Percentiles rank a stretch among this genome's conserved stretches.
phyloP scores from a whole-genome alignment of 2,888 invertebrate genomes.

The Drosophila affinis region DNA sequence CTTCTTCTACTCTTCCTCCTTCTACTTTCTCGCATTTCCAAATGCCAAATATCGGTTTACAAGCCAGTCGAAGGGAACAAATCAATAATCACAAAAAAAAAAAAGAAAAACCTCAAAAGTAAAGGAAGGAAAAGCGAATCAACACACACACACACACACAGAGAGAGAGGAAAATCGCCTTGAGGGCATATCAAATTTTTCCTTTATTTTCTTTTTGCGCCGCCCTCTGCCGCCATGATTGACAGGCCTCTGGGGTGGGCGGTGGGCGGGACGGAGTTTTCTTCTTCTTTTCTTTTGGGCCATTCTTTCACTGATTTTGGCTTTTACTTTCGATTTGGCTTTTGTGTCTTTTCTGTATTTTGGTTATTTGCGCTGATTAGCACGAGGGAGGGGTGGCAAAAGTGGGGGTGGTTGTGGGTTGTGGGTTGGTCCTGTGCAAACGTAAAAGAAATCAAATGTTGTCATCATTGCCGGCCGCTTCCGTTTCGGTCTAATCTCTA shows the following conservation, averaged over 20 bases:
- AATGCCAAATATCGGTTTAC: slow-evolving; percentile 77
- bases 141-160: slow-evolving; percentile 18
- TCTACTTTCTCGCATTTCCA: slow-evolving; percentile 56
- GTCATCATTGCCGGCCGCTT: slow-evolving; percentile 67
- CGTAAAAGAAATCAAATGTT: slow-evolving; percentile 75
- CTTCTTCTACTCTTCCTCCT: too few relatives aligned
- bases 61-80: slow-evolving; percentile 60
- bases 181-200: slow-evolving; percentile 78
- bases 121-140: slow-evolving; percentile 17
- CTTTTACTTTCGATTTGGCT: slow-evolving; percentile 78
- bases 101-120: slow-evolving; percentile 14
- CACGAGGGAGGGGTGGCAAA: slow-evolving; percentile 32
- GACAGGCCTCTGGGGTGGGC: slow-evolving; percentile 54
- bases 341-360: slow-evolving; percentile 70
- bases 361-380: slow-evolving; percentile 75
- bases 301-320: slow-evolving; percentile 61
- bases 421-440: slow-evolving; percentile 55
- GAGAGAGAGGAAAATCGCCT: slow-evolving; percentile 24
- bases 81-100: slow-evolving; percentile 66
- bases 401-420: neutral
- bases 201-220: slow-evolving; percentile 38
- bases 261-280: slow-evolving; percentile 48
- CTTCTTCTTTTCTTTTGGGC: slow-evolving; percentile 17
- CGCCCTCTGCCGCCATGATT: slow-evolving; percentile 52
- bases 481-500: slow-evolving; percentile 70